Conservation (phyloP, 1,140 invertebrate genomes). For the Copidosoma floridanum region DNA sequence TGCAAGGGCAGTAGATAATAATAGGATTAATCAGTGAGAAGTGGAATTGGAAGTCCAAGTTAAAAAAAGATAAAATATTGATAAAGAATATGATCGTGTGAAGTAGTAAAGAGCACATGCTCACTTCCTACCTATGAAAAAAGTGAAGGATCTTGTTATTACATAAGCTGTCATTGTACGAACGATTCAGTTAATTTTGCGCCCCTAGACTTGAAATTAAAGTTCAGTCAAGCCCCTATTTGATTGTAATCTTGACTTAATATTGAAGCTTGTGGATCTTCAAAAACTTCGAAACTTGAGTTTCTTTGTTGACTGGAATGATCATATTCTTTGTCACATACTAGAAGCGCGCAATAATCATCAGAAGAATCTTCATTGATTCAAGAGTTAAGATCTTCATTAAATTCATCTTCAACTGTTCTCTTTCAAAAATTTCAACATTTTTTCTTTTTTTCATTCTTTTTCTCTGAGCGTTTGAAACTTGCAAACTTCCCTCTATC, state of each 20-base stretch:
- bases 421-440: slow-evolving; percentile 51
- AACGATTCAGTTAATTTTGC: slow-evolving; percentile 30
- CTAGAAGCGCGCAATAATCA: slow-evolving; percentile 50
- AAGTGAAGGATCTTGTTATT: slow-evolving; percentile 27
- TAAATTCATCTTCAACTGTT: slow-evolving; percentile 51
- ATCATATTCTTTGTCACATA: slow-evolving; percentile 57
- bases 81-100: slow-evolving; percentile 56
- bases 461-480: slow-evolving; percentile 43
- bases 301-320: slow-evolving; percentile 45
- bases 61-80: slow-evolving; percentile 39
- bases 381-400: slow-evolving; percentile 51
- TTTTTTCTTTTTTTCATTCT: slow-evolving; percentile 52
- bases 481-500: slow-evolving; percentile 59
- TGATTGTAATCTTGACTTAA: slow-evolving; percentile 27
- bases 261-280: slow-evolving; percentile 46
- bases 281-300: slow-evolving; percentile 52
- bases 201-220: slow-evolving; percentile 43
- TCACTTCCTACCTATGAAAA: slow-evolving; percentile 39
- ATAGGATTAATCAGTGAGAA: no score
- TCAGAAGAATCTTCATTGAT: slow-evolving; percentile 46
- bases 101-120: slow-evolving; percentile 42
- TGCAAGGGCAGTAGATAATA: no score
- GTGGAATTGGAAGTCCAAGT: no score
- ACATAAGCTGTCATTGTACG: slow-evolving; percentile 37
- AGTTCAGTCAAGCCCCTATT: slow-evolving; percentile 37